Base-by-base conservation (phyloP, 2,113 vertebrate species). In the Pelodiscus sinensis region DNA sequence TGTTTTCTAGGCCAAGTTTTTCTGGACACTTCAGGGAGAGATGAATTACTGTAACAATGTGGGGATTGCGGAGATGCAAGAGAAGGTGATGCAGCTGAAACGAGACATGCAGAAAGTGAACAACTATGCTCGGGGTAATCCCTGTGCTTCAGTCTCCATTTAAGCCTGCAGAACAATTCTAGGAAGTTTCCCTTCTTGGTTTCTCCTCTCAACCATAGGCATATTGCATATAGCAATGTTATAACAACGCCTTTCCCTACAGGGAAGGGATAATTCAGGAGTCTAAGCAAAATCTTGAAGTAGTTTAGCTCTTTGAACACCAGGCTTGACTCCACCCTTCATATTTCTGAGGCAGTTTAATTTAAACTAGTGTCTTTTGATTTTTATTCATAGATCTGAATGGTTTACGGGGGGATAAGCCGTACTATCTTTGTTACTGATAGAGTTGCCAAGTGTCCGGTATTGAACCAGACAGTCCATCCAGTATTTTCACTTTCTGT, bases 1-100 rank as follows among this genome's bases (percentile, higher is more conserved):
- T 56, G 25, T 91, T 90, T 93, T 82, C 60, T 89, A 96, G 97
- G 97, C 96, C 57, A 97, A 95, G 87, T 91, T 98, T 94, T 97
- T 94, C 88, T 25, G 57, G 31, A 82, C 93, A 6, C 82, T 98
- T 65, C 97, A 97, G 92, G 96, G 97, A 38, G 92, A 97, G 3
- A 55, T 96, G 93, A 98, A 98, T 93, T 95, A 87, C 56, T 97
- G 83, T 87, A 98, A 97, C 94, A 90, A 38, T 51, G 8, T 97
- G 97, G 94, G 91, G 13, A 62, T 81, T 58, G 79, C 87, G 29
- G 97, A 98, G 93, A 92, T 98, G 95, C 95, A 80, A 79, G 92
- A 94, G 79, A 96, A 94, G 82, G 86, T 97, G 68, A 79, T 92
- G 3, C 96, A 94, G 80, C 95, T 97, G 81, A 97, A 97, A 82